A percentile compares a stretch with the other conserved stretches of the same genome.
Evolutionary conservation across 2,888 invertebrate species (phyloP).

Genomic region (Drosophila merina): DNA sequence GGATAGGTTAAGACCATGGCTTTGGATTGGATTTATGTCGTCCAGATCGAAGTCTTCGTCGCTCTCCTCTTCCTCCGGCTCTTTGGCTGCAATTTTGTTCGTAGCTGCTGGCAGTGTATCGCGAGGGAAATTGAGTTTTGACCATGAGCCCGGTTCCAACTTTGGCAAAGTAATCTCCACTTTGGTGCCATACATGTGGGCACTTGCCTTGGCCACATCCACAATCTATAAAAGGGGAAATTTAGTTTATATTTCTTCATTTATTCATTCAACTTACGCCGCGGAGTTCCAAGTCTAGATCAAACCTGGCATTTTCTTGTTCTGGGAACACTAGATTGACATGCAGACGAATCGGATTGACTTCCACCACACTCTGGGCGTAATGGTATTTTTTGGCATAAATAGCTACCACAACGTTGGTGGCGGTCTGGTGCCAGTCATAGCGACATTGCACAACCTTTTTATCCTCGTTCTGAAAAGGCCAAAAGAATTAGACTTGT

Average conservation of each 20-base stretch:
- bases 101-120: conserved; percentile 59
- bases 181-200: conserved; percentile 93
- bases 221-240: conserved; percentile 87
- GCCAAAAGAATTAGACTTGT: conserved; percentile 53
- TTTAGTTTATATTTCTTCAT: background rate
- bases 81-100: conserved; percentile 14
- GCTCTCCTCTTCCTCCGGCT: conserved; percentile 81
- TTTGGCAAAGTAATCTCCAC: conserved; percentile 96
- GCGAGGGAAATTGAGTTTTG: conserved; percentile 88
- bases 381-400: conserved; percentile 96
- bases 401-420: conserved; percentile 92
- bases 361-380: conserved; percentile 88
- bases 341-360: conserved; percentile 92
- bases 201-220: conserved; percentile 88
- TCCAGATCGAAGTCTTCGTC: conserved; percentile 90
- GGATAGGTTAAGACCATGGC: conserved; percentile 66
- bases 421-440: conserved; percentile 98
- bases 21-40: conserved; percentile 86
- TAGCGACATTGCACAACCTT: conserved; percentile 90
- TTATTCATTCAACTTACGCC: conserved; percentile 87
- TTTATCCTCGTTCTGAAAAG: conserved; percentile 85
- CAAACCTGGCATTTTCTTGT: conserved; percentile 88
- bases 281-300: conserved; percentile 90
- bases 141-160: conserved; percentile 93
- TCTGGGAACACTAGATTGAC: conserved; percentile 91